These are phyloP conservation scores for Eustalomyia histrio DNA, from an alignment of 2,888 invertebrate genomes.

Conservation along the genomic window DNA sequence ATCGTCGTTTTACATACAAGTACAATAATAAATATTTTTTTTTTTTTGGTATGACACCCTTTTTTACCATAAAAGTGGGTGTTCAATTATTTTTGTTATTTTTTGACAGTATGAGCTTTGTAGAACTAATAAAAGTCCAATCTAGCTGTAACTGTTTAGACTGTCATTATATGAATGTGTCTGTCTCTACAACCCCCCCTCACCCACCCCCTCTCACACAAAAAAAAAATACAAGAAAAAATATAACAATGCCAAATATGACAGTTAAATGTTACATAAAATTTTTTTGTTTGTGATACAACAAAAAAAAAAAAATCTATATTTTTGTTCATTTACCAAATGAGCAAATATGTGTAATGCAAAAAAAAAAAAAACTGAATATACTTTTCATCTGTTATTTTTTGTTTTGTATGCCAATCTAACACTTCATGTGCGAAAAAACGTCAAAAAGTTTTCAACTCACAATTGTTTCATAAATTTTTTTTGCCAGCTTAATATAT, in stretches of 20 bases:
- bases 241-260: constrained; percentile 63
- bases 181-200: neutral
- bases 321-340: constrained; percentile 57
- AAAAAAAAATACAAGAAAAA: constrained; percentile 38
- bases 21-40: neutral
- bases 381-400: constrained; percentile 10
- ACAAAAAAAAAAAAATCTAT: neutral
- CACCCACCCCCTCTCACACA: too few species aligned
- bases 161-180: constrained; percentile 37
- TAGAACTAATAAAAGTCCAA: constrained; percentile 63
- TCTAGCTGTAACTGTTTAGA: constrained; percentile 52
- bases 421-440: constrained; percentile 67
- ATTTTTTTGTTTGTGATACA: constrained; percentile 33
- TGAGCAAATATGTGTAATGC: constrained; percentile 59
- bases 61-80: constrained; percentile 10
- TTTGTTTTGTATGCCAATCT: constrained; percentile 62
- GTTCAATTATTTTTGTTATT: neutral
- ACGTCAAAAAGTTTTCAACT: constrained; percentile 64
- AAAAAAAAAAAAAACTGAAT: constrained; percentile 42
- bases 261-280: constrained; percentile 65
- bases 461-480: constrained; percentile 55
- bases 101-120: constrained; percentile 52
- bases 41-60: constrained; percentile 43
- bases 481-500: neutral
- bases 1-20: constrained; percentile 38